A percentile compares a stretch with the other conserved stretches of the same genome.
These are phyloP conservation scores for Hymenopus coronatus DNA, from an alignment of 2,888 invertebrate genomes.

Conservation along the genomic window DNA sequence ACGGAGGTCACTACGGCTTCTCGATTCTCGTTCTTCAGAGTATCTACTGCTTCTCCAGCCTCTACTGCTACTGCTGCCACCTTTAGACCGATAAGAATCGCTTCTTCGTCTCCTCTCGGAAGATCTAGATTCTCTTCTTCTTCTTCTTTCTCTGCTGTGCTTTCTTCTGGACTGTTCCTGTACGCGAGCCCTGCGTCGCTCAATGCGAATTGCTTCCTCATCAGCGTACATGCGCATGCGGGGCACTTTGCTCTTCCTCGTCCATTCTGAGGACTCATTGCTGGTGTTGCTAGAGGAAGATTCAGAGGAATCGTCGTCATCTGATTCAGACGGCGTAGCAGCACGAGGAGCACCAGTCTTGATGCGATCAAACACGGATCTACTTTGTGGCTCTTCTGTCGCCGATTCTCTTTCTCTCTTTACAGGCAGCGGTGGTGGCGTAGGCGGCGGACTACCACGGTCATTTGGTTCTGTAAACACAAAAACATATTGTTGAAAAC, in stretches of 20 bases:
- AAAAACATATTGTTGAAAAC: neutral
- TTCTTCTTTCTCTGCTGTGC: neutral
- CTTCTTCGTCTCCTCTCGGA: neutral
- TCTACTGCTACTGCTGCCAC: neutral
- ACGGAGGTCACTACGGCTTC: conserved; percentile 7
- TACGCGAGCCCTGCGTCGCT: conserved; percentile 41
- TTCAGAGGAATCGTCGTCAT: conserved; percentile 4
- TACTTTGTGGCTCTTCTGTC: neutral
- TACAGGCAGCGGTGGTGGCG: no score
- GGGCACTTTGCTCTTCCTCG: conserved; percentile 60
- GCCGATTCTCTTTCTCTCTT: neutral
- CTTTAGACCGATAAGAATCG: neutral
- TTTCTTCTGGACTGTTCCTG: conserved; percentile 3
- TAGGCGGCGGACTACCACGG: conserved; percentile 19
- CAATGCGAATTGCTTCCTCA: conserved; percentile 69
- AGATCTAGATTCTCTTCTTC: neutral
- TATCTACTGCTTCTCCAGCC: neutral
- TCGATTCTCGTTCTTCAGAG: neutral
- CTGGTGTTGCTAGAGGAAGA: conserved; percentile 39
- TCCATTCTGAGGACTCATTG: conserved; percentile 46
- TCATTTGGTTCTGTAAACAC: conserved; percentile 9
- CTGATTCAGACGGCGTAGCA: neutral
- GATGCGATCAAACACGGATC: conserved; percentile 20
- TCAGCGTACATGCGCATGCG: conserved; percentile 88
- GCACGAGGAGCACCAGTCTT: neutral